These are phyloP conservation scores for Hemiprocne comata DNA, from an alignment of 2,113 vertebrate species.

Conservation along the genomic window DNA sequence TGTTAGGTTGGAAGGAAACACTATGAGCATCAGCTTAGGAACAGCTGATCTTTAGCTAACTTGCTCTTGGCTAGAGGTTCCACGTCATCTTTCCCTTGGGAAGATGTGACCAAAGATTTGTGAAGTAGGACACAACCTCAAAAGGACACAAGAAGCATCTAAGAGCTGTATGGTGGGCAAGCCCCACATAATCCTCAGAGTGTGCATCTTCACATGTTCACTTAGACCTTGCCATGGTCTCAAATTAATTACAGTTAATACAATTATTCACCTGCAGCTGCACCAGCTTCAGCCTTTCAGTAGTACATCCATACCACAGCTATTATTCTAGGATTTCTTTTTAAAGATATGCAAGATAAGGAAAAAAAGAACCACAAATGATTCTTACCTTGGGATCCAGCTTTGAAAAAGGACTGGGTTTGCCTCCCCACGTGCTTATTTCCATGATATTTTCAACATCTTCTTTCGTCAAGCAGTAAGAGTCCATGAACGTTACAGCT, in stretches of 20 bases:
- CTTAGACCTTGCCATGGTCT: not conserved
- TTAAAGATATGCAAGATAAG: accelerated
- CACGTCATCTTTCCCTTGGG: not conserved
- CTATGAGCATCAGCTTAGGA: not conserved
- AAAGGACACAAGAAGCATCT: not conserved
- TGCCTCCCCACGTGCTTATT: constrained; percentile 88
- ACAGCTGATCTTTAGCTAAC: not conserved
- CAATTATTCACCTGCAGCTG: not conserved
- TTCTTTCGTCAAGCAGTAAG: constrained; percentile 90
- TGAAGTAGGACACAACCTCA: not conserved
- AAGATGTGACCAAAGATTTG: not conserved
- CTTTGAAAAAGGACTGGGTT: constrained; percentile 87
- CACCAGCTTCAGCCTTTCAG: not conserved
- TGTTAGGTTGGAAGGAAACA: constrained; percentile 31
- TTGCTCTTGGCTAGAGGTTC: not conserved
- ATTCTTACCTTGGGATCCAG: constrained; percentile 91
- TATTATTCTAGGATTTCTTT: not conserved
- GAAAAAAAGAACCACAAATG: not conserved
- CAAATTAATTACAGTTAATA: not conserved
- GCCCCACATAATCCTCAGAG: not conserved
- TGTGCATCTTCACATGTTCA: not conserved
- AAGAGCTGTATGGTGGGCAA: not conserved
- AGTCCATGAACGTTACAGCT: constrained; percentile 87
- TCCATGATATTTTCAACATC: constrained; percentile 97
- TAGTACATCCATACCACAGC: not conserved